Base-by-base conservation (phyloP, 2,797 vertebrate species). In the Chanos chanos region DNA sequence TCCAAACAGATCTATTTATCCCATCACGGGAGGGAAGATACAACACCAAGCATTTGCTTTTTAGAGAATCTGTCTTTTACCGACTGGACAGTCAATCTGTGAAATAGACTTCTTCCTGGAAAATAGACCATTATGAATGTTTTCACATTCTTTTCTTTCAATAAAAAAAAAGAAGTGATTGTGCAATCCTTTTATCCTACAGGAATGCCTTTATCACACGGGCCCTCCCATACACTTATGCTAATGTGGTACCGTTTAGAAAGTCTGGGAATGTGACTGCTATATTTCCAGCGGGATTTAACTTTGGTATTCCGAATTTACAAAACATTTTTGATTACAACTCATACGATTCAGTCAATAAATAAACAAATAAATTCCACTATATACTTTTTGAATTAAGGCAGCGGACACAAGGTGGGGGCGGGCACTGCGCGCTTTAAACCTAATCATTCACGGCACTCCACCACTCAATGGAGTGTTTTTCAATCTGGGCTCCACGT, bases 401-500 rank as follows among this genome's bases (percentile, higher is more conserved):
- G 25, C 33, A 52, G 53, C 22, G 4, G 33, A n/a, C 27, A 13
- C 69, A 33, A 13, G 41, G 30, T 41, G 58, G 56, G 41, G 30
- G 61, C 33, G 34, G 50, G 43, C 45, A 43, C 27, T 45, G 37
- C 16, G 15, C n/a, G 51, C 22, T 58, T 33, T 50, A 63, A 66
- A 65, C 43, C 37, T 36, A 52, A 36, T 59, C 8, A 43, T 59
- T 25, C 33, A 69, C 36, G 52, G 64, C 58, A 53, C 16, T 10
- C 31, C 19, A 62, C 63, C 63, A 50, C 59, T 33, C 33, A 60
- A 59, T 70, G 31, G 63, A 70, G 71, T 39, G 66, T 31, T 49
- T 73, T 70, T 60, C 18, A 64, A 60, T 31, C 31, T 60, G 47
- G 34, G 54, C 51, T 52, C 61, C 41, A 15, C 57, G 49, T 47